Evolutionary conservation across 2,888 invertebrate species (phyloP), one percentile per base, ranked within the genome.

Genomic region (Epinotia brunnichana): DNA sequence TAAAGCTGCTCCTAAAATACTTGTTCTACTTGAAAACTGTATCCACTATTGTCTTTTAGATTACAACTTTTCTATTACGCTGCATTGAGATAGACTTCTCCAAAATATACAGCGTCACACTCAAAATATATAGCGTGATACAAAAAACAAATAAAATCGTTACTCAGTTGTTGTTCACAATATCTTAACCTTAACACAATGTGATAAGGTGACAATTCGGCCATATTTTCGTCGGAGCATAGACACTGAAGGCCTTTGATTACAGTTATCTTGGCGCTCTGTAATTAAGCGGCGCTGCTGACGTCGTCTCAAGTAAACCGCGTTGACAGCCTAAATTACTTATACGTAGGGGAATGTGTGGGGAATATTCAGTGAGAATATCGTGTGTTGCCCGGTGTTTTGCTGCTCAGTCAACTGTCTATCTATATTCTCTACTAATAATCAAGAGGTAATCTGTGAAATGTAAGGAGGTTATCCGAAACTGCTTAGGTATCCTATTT

Each of bases 231-330:
- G 44, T 24, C 29, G 15, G 19, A 51, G 51, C 35, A 68, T 48
- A 68, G 57, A 48, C 39, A 48, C 64, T 59, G 70, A 62, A 70
- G 66, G 44, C 74, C 63, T 69, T 75, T 76, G 76, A 75, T 75
- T 74, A 71, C 73, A 29, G 69, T 69, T 71, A 76, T 73, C 74
- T 74, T 41, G 39, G 71, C 69, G 69, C 63, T 13, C 29, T 70
- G 74, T 76, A 76, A 76, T 76, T 76, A 76, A 75, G 73, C 51
- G 54, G 39, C 75, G 53, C 41, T 69, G 54, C 74, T 60, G 67
- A 41, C 69, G 39, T 39, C 63, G 29, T 11, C 72, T 67, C 48
- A 62, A 74, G 74, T 69, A 74, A 73, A 67, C 74, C 68, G 17
- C 51, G 69, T 39, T 73, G 74, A 73, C 70, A 68, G 62, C 54